phyloP scores from a whole-genome alignment of 64 coral and sea anemone genomes.

The Anthopleura sola region DNA sequence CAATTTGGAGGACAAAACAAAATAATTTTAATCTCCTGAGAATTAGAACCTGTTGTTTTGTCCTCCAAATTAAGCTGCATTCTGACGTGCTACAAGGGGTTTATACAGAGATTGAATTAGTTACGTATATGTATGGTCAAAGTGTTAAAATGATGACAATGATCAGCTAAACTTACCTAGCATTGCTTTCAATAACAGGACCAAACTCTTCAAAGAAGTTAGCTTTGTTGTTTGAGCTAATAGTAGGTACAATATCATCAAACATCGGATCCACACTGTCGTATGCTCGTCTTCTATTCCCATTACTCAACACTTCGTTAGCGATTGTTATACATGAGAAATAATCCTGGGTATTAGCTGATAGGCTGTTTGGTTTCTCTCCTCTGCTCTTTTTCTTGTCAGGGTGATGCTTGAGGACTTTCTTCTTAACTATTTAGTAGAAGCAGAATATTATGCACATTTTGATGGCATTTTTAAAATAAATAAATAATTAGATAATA shows the following conservation, averaged over 20 bases:
- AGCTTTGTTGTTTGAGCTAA: slow-evolving; percentile 69
- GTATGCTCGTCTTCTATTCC: slow-evolving; percentile 61
- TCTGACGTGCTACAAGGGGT: too few species aligned
- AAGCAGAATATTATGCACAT: not conserved
- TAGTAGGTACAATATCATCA: slow-evolving; percentile 71
- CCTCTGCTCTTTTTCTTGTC: slow-evolving; percentile 63
- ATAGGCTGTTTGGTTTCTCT: slow-evolving; percentile 7
- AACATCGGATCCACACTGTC: slow-evolving; percentile 89
- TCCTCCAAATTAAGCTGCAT: too few species aligned
- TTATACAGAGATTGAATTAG: too few species aligned
- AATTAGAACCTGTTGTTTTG: too few species aligned
- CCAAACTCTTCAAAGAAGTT: slow-evolving; percentile 88
- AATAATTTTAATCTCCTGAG: too few species aligned
- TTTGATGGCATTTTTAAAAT: too few species aligned
- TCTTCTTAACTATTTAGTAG: slow-evolving; percentile 71
- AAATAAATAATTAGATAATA: too few species aligned
- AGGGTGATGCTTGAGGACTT: slow-evolving; percentile 91
- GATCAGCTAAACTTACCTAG: slow-evolving; percentile 40
- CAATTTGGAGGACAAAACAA: too few species aligned
- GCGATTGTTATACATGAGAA: slow-evolving; percentile 95
- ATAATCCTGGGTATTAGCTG: slow-evolving; percentile 47
- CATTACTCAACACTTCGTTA: slow-evolving; percentile 81
- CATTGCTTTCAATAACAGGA: slow-evolving; percentile 87
- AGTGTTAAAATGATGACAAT: too few species aligned
- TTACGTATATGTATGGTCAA: too few species aligned